Evolutionary conservation across 2,113 vertebrate species (phyloP).

Genomic region (Natator depressus): DNA sequence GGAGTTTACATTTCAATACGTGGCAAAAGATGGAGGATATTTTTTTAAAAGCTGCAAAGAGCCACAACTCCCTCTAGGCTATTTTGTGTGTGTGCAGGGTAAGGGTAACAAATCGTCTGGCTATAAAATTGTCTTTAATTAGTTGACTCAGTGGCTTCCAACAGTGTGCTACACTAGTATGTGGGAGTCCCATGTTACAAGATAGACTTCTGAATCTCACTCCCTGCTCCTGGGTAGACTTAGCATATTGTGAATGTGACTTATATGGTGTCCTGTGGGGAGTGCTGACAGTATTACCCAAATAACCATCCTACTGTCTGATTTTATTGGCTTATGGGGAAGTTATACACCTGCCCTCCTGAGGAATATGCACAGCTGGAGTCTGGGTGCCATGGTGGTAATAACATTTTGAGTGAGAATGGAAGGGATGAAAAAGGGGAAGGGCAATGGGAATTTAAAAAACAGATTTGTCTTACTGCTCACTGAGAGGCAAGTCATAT

Average conservation of each 20-base stretch:
- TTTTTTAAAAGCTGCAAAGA: not conserved
- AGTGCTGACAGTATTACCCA: conserved; percentile 47
- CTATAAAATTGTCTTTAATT: conserved; percentile 64
- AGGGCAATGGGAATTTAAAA: conserved; percentile 64
- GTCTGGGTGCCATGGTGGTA: conserved; percentile 69
- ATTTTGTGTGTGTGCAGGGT: fast-evolving
- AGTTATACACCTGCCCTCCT: conserved; percentile 57
- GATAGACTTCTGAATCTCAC: conserved; percentile 37
- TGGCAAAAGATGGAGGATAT: not conserved
- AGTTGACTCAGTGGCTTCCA: conserved; percentile 62
- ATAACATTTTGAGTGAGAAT: conserved; percentile 69
- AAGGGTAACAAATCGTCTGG: conserved; percentile 34
- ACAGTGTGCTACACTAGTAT: conserved; percentile 22
- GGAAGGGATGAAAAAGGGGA: conserved; percentile 54
- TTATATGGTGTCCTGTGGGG: conserved; percentile 60
- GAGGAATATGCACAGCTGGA: conserved; percentile 58
- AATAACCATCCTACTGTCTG: conserved; percentile 68
- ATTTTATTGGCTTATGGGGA: conserved; percentile 70
- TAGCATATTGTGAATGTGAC: conserved; percentile 4
- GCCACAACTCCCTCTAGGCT: conserved; percentile 25
- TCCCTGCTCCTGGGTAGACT: conserved; percentile 47
- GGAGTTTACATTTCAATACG: not conserved
- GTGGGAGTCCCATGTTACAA: conserved; percentile 40
- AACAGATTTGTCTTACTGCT: not conserved
- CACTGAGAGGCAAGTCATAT: not conserved